Base-by-base conservation (phyloP, 2,797 vertebrate genomes). In the Picus viridis region DNA sequence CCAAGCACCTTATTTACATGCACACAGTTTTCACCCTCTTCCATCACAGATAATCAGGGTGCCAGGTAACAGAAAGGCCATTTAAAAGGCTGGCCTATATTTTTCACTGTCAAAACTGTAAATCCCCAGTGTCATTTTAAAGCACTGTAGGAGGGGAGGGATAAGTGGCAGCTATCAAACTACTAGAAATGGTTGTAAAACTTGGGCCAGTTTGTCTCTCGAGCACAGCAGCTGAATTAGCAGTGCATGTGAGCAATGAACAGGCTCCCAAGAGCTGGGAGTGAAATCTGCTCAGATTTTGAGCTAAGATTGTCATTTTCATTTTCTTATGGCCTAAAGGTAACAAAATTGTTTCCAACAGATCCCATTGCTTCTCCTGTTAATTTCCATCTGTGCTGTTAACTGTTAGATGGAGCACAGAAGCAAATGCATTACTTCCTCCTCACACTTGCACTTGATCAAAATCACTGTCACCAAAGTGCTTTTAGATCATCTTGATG, bases 1-100 rank as follows among this genome's bases (percentile, higher is more conserved):
- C 17, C 75, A 82, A 78, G 77, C 43, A 47, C 88, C 58, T 84
- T 5, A 92, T 95, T 95, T 83, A 85, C 88, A 88, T 54, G 64
- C 49, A 71, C 88, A 2, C 1, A 9, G 34, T 57, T 86, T 94
- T 59, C n/a, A 3, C 45, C 51, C 59, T 67, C 23, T 58, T 51
- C 77, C 53, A 10, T 74, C 68, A 67, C 71, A 82, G 69, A 18
- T 88, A 89, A 59, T 53, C 26, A 53, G 34, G 22, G 45, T 84
- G 51, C 39, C 59, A 36, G 86, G 71, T 69, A 83, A 67, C 75
- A 80, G 72, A 68, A 77, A 49, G 39, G 14, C 20, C 9, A 5
- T 49, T 92, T 79, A 57, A 80, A 83, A 77, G 56, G 14, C 18
- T 29, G 23, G 9, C 16, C 7, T 80, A 39, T 80, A 80, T 91